Base-by-base conservation (phyloP, 2,797 vertebrate species). In the Pipistrellus pipistrellus region DNA sequence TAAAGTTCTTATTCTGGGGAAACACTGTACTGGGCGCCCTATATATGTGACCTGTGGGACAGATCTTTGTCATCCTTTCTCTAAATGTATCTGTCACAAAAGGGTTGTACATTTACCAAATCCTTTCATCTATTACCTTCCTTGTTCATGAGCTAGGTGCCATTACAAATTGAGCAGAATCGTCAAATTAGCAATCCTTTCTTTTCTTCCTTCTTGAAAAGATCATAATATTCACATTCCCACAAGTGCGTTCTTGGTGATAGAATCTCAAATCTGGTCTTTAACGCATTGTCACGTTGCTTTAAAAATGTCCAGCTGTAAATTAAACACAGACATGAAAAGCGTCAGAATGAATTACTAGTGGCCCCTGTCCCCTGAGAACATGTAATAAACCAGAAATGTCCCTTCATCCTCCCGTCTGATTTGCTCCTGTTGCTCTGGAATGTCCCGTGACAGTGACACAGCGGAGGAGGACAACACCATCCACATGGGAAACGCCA, bases 401-500 rank as follows among this genome's bases (percentile, higher is more conserved):
- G 32, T 20, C n/a, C 32, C 25, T 69, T 35, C 69, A 3, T 92
- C 66, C 53, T 35, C 53, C 6, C 13, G 0, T 94, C 93, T 96
- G 30, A 73, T 94, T 93, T 95, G 48, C 59, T 90, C 97, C 62
- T 92, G 25, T 95, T 96, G 95, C 6, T 95, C 92, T 78, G 95
- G 88, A 69, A 21, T 72, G 95, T 66, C 88, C 30, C 87, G 11
- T 23, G 57, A 94, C 98, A 99, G 98, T 96, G 99, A 99, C 85
- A 83, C 98, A 38, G 98, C 98, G 93, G 99, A 99, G 68, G 99
- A 99, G 81, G 99, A 99, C 86, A 99, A 99, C 86, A 99, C 99
- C 55, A 99, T 99, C 97, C 99, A 99, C 95, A 99, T 99, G 99
- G 99, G 99, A 76, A 99, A 99, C 38, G 99, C 99, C 85, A 99